Evolutionary conservation across 1,140 invertebrate species (phyloP).

Genomic region (Sitobion miscanthi): DNA sequence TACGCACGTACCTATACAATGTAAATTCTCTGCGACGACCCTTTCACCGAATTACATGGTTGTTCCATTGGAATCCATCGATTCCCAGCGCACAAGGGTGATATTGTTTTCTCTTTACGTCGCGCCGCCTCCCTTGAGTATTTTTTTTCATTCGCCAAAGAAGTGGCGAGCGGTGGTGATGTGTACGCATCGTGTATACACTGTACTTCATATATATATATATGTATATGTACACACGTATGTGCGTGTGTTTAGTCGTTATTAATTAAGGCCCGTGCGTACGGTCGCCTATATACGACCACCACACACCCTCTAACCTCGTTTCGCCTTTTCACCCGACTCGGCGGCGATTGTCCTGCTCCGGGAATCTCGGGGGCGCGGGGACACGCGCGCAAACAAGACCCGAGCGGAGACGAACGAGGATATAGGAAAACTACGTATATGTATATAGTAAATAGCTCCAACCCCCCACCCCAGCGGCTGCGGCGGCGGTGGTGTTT

Average conservation of each 20-base stretch:
- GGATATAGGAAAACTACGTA: background rate
- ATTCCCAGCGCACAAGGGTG: slow-evolving; percentile 1
- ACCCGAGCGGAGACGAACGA: background rate
- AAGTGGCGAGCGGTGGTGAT: background rate
- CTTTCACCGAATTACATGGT: slow-evolving; percentile 21
- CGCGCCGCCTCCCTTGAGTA: no score
- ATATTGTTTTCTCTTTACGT: slow-evolving; percentile 49
- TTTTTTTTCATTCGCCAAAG: slow-evolving; percentile 32
- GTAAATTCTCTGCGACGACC: slow-evolving; percentile 24
- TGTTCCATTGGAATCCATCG: slow-evolving; percentile 44
- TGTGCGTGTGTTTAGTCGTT: slow-evolving; percentile 27
- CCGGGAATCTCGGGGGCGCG: background rate
- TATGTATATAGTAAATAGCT: slow-evolving; percentile 31
- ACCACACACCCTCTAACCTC: background rate
- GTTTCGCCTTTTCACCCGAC: background rate
- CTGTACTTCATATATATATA: background rate
- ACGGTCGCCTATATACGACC: background rate
- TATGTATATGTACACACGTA: background rate
- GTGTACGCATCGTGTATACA: background rate
- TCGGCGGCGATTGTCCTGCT: background rate
- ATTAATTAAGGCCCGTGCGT: slow-evolving; percentile 38
- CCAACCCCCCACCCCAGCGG: background rate
- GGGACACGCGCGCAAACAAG: slow-evolving; percentile 32
- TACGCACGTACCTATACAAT: background rate
- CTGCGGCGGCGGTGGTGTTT: background rate